A percentile compares a stretch with the other conserved stretches of the same genome.
Evolutionary conservation across 2,113 vertebrate species (phyloP).

Genomic region (Corydoras maculifer): DNA sequence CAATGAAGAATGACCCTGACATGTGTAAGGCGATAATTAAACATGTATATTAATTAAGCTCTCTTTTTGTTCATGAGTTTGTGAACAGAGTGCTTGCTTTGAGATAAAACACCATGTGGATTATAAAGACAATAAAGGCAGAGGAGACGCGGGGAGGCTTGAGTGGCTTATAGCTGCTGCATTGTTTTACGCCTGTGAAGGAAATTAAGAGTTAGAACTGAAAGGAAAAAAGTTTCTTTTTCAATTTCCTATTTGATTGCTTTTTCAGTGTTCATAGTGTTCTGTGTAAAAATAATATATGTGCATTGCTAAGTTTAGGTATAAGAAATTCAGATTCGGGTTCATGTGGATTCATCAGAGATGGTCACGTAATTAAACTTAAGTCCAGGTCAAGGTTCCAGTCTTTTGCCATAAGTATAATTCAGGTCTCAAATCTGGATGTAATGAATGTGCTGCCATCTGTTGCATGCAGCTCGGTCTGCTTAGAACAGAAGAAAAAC

Average conservation of each 20-base stretch:
- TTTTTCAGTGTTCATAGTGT: not conserved
- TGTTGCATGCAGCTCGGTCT: no score
- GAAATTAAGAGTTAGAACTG: no score
- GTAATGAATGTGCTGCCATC: no score
- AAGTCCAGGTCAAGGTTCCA: no score
- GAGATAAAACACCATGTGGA: constrained; percentile 43
- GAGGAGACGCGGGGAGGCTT: constrained; percentile 4
- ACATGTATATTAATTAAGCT: constrained; percentile 82
- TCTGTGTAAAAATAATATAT: no score
- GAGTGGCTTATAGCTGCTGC: not conserved
- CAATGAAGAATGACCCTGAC: constrained; percentile 80
- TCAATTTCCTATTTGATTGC: not conserved
- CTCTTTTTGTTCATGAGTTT: constrained; percentile 65
- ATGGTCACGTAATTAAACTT: no score
- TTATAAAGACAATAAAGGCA: constrained; percentile 30
- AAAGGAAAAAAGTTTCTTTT: not conserved
- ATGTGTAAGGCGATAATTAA: constrained; percentile 82
- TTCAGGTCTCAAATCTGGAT: no score
- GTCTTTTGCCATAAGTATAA: no score
- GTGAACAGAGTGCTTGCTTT: constrained; percentile 60
- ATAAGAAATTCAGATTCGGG: no score
- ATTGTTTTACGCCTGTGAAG: not conserved
- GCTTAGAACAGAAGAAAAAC: no score
- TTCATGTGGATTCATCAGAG: no score
- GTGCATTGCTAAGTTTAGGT: no score